Base-by-base conservation (phyloP, 2,888 invertebrate species). In the Agapostemon virescens region DNA sequence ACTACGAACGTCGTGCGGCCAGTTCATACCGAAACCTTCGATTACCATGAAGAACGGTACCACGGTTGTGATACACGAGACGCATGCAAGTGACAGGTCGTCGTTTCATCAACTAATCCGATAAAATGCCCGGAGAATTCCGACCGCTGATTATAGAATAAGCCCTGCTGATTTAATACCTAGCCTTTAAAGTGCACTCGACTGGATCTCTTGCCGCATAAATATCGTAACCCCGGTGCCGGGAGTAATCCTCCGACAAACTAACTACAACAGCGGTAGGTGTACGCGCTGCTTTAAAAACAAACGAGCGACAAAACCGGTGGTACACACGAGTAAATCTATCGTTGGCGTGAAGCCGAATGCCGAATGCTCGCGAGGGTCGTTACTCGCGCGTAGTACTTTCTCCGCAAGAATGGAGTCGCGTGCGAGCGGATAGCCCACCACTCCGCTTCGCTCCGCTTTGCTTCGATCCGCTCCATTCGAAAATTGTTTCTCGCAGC, bases 361-460 rank as follows among this genome's bases (percentile, higher is more conserved):
- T 55, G 79, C 52, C 49, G 71, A 85, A 67, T 64, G 71, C 33
- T 79, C 63, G 67, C 49, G 75, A 77, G 80, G 71, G 73, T 83
- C 76, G 77, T 84, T 81, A 68, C 33, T 17, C 63, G 77, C 73
- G 61, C 77, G 83, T 55, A 55, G 83, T 55, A 55, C 86, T 86
- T 86, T 86, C 86, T 84, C 85, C 73, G 72, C 55, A 26, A 13
- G 52, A 49, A 80, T 84, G 68, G 63, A 77, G 79, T 55, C 84
- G 84, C 82, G 85, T 84, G 81, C 77, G 67, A 71, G 71, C 55
- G 26, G 55, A 55, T 52, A 45, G 58, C 74, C 74, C 75, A 58
- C 74, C 79, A 45, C 64, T 55, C 15, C 23, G 52, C 52, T 52
- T 23, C 3, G 52, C 55, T 23, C 5, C 6, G 55, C n/a, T 49